Base-by-base conservation (phyloP, 2,888 invertebrate genomes). In the Dryadula phaetusa region DNA sequence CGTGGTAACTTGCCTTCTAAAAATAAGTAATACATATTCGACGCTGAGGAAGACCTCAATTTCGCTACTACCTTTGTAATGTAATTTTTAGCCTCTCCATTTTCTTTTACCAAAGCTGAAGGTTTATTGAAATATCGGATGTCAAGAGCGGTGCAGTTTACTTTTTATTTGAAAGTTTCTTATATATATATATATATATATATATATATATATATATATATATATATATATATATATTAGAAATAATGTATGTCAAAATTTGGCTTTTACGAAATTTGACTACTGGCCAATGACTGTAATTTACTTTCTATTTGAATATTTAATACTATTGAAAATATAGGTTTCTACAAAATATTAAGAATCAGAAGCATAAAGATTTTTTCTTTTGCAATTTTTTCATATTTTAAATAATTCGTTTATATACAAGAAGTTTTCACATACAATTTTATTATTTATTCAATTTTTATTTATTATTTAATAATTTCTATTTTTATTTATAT, bases 71-170 rank as follows among this genome's bases (percentile, higher is more conserved):
- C 89, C 88, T 85, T 81, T 81, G 82, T 92, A 92, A 91, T 91
- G 85, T 90, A 88, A 91, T 92, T 90, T 90, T 84, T 87, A 80
- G 82, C 82, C 81, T 88, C 82, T 86, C 87, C 85, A 85, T 89
- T 90, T 88, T 87, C 85, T 86, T 82, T 82, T 70, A 83, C 85
- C 80, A 82, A 88, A 90, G 90, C 83, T 88, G 86, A 81, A 82
- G 83, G 79, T 82, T 87, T 89, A 90, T 92, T 89, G 90, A 89
- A 91, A 90, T 90, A 91, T 90, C 87, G 88, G 87, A 90, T 91
- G 87, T 91, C 89, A 87, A 91, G 87, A 87, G 81, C 85, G 86
- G 85, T 84, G 74, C 53, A 87, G 82, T 86, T 88, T 86, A 87
- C 87, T 86, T 88, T 84, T 88, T 86, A 85, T 87, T 87, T 83